Conservation (phyloP, 1,140 invertebrate species). For the Drosophila saltans region DNA sequence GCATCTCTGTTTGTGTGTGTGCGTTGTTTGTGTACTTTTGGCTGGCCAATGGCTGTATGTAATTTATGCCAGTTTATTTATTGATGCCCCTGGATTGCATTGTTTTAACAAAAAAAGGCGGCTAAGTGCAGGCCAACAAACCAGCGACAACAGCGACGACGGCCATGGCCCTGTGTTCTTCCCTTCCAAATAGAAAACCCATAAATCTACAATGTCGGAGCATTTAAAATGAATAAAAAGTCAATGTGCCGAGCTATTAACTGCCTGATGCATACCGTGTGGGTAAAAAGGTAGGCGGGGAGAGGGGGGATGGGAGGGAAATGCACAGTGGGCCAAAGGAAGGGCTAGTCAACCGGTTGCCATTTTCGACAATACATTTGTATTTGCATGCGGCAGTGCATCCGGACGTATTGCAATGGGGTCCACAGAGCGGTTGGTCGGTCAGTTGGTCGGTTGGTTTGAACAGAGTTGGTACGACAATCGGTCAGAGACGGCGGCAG, state of each 20-base stretch:
- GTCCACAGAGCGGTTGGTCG: constrained; percentile 49
- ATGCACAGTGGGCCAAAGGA: constrained; percentile 6
- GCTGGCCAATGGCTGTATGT: constrained; percentile 64
- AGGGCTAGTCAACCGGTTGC: constrained; percentile 62
- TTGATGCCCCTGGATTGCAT: constrained; percentile 69
- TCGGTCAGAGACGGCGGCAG: constrained; percentile 21
- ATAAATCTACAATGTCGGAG: constrained; percentile 79
- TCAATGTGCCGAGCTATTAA: constrained; percentile 80
- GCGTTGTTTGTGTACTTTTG: constrained; percentile 32
- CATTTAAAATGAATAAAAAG: constrained; percentile 81
- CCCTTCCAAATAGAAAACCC: constrained; percentile 71
- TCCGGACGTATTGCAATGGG: constrained; percentile 66
- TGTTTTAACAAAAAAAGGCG: constrained; percentile 69
- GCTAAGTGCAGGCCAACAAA: constrained; percentile 66
- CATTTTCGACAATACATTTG: constrained; percentile 80
- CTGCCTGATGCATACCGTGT: constrained; percentile 71
- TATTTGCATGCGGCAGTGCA: constrained; percentile 76
- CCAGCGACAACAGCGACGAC: constrained; percentile 38
- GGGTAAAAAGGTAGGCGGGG: neutral
- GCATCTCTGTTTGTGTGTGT: neutral
- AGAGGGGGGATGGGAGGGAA: neutral
- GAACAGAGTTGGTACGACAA: constrained; percentile 14
- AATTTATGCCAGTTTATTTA: constrained; percentile 80
- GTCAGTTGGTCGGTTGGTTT: constrained; percentile 55
- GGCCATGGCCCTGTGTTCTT: constrained; percentile 49